A percentile compares a stretch with the other conserved stretches of the same genome.
Conservation (phyloP, 1,140 invertebrate species). For the Drosophila bocqueti region DNA sequence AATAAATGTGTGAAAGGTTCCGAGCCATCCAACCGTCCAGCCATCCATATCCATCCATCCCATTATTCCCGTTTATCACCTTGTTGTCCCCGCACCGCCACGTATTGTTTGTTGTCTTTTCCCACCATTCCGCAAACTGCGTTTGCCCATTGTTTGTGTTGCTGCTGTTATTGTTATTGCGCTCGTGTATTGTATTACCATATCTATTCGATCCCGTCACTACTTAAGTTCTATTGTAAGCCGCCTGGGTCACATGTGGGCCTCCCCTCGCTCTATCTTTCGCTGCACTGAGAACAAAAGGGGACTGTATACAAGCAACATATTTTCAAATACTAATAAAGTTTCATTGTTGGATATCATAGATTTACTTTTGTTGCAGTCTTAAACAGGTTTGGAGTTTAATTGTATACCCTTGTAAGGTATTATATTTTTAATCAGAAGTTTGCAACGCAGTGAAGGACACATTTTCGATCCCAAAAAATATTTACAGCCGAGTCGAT, state of each 20-base stretch:
- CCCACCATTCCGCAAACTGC: slow-evolving; percentile 44
- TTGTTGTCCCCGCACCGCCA: slow-evolving; percentile 22
- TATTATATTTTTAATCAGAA: no score
- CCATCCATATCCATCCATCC: slow-evolving; percentile 21
- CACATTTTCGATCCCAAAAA: no score
- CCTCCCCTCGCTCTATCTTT: background rate
- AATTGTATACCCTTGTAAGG: no score
- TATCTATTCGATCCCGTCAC: slow-evolving; percentile 51
- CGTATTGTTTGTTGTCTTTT: slow-evolving; percentile 43
- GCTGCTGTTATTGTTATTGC: slow-evolving; percentile 47
- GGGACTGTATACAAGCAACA: no score
- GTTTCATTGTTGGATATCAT: no score
- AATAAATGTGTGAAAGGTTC: slow-evolving; percentile 10
- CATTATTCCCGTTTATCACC: slow-evolving; percentile 47
- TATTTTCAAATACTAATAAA: background rate
- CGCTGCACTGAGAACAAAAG: slow-evolving; percentile 1
- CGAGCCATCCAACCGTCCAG: background rate
- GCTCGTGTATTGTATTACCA: slow-evolving; percentile 47
- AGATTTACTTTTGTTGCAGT: no score
- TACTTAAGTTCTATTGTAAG: slow-evolving; percentile 48
- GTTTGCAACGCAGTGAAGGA: no score
- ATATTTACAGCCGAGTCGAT: no score
- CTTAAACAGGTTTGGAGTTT: background rate
- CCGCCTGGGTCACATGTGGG: slow-evolving; percentile 42
- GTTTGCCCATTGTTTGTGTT: slow-evolving; percentile 29